Evolutionary conservation across 2,797 vertebrate genomes (phyloP).

Genomic region (Spheniscus humboldti): DNA sequence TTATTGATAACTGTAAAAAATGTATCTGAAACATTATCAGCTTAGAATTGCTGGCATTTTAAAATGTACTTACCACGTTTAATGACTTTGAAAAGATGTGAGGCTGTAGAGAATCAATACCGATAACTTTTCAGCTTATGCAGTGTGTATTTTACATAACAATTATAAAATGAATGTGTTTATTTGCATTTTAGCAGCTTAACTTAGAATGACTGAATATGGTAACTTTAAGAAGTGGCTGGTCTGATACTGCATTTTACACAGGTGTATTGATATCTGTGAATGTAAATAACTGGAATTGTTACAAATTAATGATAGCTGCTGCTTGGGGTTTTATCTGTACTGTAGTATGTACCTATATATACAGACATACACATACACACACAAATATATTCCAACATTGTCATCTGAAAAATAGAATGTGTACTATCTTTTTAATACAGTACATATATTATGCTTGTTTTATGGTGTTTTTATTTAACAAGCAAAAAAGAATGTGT

Average conservation of each 20-base stretch:
- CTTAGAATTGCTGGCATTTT: background rate
- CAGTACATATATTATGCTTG: constrained; percentile 9
- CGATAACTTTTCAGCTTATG: fast-evolving
- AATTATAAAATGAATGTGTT: background rate
- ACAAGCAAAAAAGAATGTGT: constrained; percentile 38
- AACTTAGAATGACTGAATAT: background rate
- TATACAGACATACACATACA: background rate
- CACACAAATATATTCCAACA: constrained; percentile 7
- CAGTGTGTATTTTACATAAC: background rate
- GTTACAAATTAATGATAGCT: constrained; percentile 26
- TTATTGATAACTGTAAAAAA: background rate
- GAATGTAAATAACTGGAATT: constrained; percentile 61
- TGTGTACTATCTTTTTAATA: constrained; percentile 41
- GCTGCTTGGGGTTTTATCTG: constrained; percentile 38
- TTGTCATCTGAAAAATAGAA: constrained; percentile 46
- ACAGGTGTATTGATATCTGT: constrained; percentile 20
- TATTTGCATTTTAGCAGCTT: background rate
- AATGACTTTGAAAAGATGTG: background rate
- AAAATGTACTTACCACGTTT: background rate
- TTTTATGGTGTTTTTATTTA: constrained; percentile 48
- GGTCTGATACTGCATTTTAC: background rate
- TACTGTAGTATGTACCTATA: constrained; percentile 32
- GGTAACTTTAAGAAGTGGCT: constrained; percentile 6
- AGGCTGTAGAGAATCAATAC: background rate
- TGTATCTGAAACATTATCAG: background rate